These are phyloP conservation scores for Clinocottus analis DNA, from an alignment of 2,113 vertebrate species.

Conservation along the genomic window DNA sequence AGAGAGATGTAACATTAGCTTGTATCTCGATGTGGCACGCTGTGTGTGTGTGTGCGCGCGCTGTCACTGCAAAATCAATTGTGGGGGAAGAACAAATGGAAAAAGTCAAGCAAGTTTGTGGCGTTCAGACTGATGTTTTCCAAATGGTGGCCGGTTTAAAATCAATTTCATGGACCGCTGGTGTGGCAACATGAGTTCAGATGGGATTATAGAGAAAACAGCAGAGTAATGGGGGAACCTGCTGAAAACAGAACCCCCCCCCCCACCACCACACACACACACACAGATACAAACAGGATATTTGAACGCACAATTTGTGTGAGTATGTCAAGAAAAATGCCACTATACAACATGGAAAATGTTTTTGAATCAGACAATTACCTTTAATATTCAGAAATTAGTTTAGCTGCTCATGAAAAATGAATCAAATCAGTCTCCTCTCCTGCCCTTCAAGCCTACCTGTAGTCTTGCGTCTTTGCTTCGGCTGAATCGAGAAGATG, in stretches of 20 bases:
- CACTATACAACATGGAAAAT: background rate
- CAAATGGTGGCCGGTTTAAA: slow-evolving; percentile 33
- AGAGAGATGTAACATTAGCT: slow-evolving; percentile 48
- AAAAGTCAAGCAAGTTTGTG: slow-evolving; percentile 53
- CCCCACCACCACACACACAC: slow-evolving; percentile 32
- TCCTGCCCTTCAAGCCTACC: slow-evolving; percentile 67
- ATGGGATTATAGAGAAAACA: slow-evolving; percentile 44
- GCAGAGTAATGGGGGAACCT: slow-evolving; percentile 44
- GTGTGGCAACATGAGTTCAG: slow-evolving; percentile 52
- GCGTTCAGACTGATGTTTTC: slow-evolving; percentile 40
- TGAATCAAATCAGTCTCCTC: background rate
- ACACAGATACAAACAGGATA: slow-evolving; percentile 15
- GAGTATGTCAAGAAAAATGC: background rate
- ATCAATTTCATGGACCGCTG: slow-evolving; percentile 77
- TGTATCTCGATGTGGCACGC: slow-evolving; percentile 14
- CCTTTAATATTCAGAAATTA: background rate
- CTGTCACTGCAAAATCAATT: slow-evolving; percentile 58
- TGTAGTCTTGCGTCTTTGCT: slow-evolving; percentile 71
- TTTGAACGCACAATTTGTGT: background rate
- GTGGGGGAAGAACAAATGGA: slow-evolving; percentile 35
- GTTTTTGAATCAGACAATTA: background rate
- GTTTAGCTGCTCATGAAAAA: background rate
- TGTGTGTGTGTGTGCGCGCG: slow-evolving; percentile 30
- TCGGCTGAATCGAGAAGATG: slow-evolving; percentile 81
- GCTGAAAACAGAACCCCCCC: background rate